Conservation (phyloP, 2,888 invertebrate species). For the Lasioglossum pauxillum region DNA sequence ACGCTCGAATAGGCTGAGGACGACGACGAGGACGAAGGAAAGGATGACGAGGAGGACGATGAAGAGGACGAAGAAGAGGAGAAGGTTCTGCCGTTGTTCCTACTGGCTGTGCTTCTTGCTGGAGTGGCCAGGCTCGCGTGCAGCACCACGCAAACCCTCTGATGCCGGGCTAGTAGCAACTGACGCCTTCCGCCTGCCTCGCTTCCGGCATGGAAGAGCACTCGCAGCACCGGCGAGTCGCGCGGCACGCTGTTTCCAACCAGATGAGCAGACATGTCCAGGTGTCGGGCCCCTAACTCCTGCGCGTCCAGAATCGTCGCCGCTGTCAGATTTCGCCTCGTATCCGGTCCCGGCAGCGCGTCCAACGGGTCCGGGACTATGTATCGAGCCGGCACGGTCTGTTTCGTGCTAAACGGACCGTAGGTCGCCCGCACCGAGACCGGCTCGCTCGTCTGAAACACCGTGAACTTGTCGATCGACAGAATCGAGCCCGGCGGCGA, state of each 20-base stretch:
- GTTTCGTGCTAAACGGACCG: conserved; percentile 97
- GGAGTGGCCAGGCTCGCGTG: conserved; percentile 88
- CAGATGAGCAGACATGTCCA: conserved; percentile 97
- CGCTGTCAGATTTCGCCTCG: conserved; percentile 79
- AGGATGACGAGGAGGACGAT: conserved; percentile 19
- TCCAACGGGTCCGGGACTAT: conserved; percentile 94
- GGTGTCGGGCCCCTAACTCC: conserved; percentile 89
- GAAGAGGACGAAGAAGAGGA: conserved; percentile 57
- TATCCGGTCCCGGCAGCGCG: conserved; percentile 84
- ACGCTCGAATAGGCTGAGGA: conserved; percentile 29
- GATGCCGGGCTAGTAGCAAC: conserved; percentile 87
- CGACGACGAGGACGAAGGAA: conserved; percentile 43
- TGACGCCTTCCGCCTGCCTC: conserved; percentile 93
- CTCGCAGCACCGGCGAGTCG: conserved; percentile 95
- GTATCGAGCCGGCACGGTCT: conserved; percentile 95
- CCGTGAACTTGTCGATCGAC: conserved; percentile 95
- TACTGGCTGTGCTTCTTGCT: conserved; percentile 81
- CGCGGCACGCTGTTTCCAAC: conserved; percentile 94
- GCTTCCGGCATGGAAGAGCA: conserved; percentile 96
- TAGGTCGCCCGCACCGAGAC: conserved; percentile 96
- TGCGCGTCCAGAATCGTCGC: conserved; percentile 86
- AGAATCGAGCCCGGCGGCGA: conserved; percentile 89
- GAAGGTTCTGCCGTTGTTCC: conserved; percentile 60
- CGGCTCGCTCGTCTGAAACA: conserved; percentile 95
- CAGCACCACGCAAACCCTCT: conserved; percentile 92